These are phyloP conservation scores for Perca schrenkii DNA, from an alignment of 2,113 vertebrate genomes.

Conservation along the genomic window DNA sequence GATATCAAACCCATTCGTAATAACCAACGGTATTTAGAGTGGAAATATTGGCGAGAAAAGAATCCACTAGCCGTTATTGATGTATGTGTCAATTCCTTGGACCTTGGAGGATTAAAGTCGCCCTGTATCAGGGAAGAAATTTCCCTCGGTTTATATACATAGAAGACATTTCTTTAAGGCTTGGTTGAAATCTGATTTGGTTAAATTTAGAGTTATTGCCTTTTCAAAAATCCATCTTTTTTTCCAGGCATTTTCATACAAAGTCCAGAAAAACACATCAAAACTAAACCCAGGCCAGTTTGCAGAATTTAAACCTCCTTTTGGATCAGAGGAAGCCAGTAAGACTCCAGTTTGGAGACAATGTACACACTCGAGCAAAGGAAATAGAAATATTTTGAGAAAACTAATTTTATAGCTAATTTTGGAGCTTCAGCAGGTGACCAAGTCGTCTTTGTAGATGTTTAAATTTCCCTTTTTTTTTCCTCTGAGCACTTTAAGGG, in stretches of 20 bases:
- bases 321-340: too few relatives aligned
- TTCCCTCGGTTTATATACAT: conserved; percentile 37
- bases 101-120: conserved; percentile 18
- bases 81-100: conserved; percentile 31
- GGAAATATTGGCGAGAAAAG: conserved; percentile 17
- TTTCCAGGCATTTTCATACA: neutral
- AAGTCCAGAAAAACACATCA: neutral
- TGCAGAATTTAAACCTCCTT: neutral
- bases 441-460: neutral
- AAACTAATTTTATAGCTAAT: too few relatives aligned
- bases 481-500: neutral
- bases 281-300: neutral
- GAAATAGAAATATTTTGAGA: too few relatives aligned
- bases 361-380: too few relatives aligned
- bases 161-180: conserved; percentile 25
- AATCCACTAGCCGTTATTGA: conserved; percentile 45
- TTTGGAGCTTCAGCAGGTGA: too few relatives aligned
- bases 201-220: conserved; percentile 68
- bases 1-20: conserved; percentile 39
- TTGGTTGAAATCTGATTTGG: conserved; percentile 46
- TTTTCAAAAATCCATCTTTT: conserved; percentile 22
- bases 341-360: too few relatives aligned
- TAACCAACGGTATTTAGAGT: conserved; percentile 49
- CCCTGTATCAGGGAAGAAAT: conserved; percentile 5
- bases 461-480: neutral